These are phyloP conservation scores for Onchidella celtica DNA, from an alignment of 2,888 invertebrate species.

Conservation along the genomic window DNA sequence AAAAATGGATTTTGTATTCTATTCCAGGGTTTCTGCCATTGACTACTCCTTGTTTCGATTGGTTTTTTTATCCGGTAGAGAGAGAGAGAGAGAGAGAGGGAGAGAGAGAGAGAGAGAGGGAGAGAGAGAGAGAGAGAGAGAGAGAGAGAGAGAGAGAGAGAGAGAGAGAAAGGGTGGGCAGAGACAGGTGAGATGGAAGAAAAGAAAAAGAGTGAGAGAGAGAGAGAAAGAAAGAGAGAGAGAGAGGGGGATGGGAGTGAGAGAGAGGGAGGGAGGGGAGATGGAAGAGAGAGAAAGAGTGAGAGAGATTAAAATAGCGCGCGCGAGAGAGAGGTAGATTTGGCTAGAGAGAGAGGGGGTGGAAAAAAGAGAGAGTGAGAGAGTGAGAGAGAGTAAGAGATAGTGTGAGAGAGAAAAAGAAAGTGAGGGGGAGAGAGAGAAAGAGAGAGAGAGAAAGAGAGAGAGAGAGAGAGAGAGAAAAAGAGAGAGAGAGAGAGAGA, in stretches of 20 bases:
- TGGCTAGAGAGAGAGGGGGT: neutral
- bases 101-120: neutral
- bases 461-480: slow-evolving; percentile 7
- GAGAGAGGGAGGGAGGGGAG: too few species aligned
- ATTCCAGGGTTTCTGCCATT: neutral
- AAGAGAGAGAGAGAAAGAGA: neutral
- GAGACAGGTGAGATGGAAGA: neutral
- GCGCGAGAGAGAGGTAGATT: neutral
- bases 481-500: slow-evolving; percentile 7
- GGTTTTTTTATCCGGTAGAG: neutral
- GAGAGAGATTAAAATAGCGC: neutral
- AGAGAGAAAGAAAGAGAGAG: neutral
- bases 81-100: neutral
- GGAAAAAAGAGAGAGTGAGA: neutral
- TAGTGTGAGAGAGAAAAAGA: slow-evolving; percentile 5
- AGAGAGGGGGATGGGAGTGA: too few species aligned
- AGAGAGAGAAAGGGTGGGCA: neutral
- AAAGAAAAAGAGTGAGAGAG: too few species aligned
- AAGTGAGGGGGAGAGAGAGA: neutral
- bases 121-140: neutral
- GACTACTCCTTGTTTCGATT: neutral
- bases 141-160: neutral
- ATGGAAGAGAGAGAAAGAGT: too few species aligned
- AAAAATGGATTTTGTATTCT: neutral
- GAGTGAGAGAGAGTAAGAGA: neutral